Base-by-base conservation (phyloP, 1,140 invertebrate species). In the Drosophila ficusphila region DNA sequence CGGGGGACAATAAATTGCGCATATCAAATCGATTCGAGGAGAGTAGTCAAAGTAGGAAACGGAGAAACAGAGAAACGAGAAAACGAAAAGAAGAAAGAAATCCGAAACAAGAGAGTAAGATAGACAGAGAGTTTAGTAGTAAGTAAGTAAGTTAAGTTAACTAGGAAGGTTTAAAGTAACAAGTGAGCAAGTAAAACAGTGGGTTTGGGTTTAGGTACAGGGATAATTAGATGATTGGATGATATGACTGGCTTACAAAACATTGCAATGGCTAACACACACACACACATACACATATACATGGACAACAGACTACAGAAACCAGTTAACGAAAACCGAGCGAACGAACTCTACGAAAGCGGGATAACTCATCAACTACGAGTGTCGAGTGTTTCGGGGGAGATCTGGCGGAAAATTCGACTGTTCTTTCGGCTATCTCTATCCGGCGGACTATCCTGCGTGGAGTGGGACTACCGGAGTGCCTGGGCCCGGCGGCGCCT, bases 11-110 rank as follows among this genome's bases (percentile, higher is more conserved):
- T 46, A 69, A 76, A 61, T 78, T 65, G 75, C 60, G 70, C 64
- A 82, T 68, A 47, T 74, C 34, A 57, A 67, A 79, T 70, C 48
- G 69, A 51, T 60, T 53, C 46, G 48, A 62, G 57, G 56, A 58
- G 67, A 71, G 33, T 41, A 71, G 33, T 41, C 49, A 74, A 74
- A 82, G 60, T 69, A 56, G 39, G 54, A 60, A 56, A 48, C 14
- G 7, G 58, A 70, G 19, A n/a, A 61, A 86, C 73, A 76, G 57
- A 67, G 72, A 77, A 62, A 79, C 69, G 33, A 78, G 71, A 75
- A 68, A 76, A 70, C 70, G 67, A 77, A 85, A 78, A 70, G 74
- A 82, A 81, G 82, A 69, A 85, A 75, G 65, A 86, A 61, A 89
- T 56, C 67, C 65, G 73, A 83, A 69, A 76, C 70, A 48, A 58